phyloP scores from a whole-genome alignment of 2,113 vertebrate genomes.

The Vidua macroura region DNA sequence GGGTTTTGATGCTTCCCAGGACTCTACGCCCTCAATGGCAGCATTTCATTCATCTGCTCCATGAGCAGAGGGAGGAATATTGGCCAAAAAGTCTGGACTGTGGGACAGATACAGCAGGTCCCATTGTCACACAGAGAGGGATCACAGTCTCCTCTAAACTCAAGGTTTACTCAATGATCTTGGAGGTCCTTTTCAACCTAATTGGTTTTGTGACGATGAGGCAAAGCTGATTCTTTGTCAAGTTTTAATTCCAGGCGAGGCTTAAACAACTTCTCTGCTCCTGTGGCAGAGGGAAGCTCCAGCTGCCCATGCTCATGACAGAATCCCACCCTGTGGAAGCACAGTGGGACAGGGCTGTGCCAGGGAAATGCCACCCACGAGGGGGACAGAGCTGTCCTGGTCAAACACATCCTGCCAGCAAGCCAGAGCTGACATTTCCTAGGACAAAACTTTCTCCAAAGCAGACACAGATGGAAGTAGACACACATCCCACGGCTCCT shows the following conservation, averaged over 20 bases:
- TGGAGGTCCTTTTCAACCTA: background rate
- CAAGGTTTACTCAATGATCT: background rate
- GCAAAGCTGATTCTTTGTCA: background rate
- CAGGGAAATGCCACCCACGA: background rate
- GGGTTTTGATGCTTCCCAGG: slow-evolving; percentile 7
- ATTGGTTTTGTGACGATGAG: background rate
- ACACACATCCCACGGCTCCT: background rate
- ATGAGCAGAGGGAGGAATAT: background rate
- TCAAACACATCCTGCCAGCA: background rate
- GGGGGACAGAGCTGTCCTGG: background rate
- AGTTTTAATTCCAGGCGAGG: background rate
- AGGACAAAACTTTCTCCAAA: background rate
- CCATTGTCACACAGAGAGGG: background rate
- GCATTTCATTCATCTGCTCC: background rate
- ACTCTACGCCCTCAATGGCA: background rate
- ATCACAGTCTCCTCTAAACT: background rate
- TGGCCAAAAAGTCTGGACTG: background rate
- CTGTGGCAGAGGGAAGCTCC: background rate
- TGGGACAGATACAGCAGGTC: background rate
- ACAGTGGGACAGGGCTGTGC: background rate
- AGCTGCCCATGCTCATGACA: rapidly evolving
- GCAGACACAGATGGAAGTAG: background rate
- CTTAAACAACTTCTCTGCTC: background rate
- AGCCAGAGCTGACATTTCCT: background rate
- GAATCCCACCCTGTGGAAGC: rapidly evolving